Evolutionary conservation across 2,113 vertebrate genomes (phyloP).

Genomic region (Patagioenas fasciata): DNA sequence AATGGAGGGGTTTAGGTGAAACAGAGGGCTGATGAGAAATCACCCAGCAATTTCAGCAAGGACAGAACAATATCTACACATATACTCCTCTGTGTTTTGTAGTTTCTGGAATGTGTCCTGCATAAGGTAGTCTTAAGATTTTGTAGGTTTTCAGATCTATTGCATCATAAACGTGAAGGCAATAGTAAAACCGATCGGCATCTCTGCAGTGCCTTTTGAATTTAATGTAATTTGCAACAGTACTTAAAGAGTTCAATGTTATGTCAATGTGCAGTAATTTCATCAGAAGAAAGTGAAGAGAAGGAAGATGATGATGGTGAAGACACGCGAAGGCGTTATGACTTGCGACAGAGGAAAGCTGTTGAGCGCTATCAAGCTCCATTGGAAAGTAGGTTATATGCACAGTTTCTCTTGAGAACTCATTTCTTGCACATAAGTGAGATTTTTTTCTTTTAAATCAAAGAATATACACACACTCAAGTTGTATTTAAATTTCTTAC

Average conservation of each 20-base stretch:
- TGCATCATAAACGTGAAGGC: background rate
- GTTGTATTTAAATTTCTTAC: background rate
- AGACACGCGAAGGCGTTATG: conserved; percentile 86
- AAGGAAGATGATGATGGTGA: conserved; percentile 87
- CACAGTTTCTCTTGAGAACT: background rate
- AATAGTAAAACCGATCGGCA: background rate
- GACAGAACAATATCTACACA: background rate
- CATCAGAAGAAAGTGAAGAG: conserved; percentile 84
- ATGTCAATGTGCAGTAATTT: background rate
- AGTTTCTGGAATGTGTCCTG: background rate
- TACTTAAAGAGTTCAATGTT: background rate
- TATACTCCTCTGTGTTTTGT: background rate
- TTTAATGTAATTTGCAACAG: background rate
- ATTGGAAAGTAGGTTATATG: conserved; percentile 78
- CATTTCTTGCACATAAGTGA: background rate
- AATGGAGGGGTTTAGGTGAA: too few relatives aligned
- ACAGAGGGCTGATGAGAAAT: background rate
- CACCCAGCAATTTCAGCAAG: background rate
- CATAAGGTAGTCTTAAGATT: background rate
- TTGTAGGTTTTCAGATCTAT: background rate
- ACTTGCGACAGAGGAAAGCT: conserved; percentile 89
- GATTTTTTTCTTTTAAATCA: background rate
- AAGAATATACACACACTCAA: background rate
- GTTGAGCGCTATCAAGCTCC: conserved; percentile 90
- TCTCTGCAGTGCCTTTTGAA: background rate